phyloP scores from a whole-genome alignment of 2,113 vertebrate species.

The Aleadryas rufinucha region DNA sequence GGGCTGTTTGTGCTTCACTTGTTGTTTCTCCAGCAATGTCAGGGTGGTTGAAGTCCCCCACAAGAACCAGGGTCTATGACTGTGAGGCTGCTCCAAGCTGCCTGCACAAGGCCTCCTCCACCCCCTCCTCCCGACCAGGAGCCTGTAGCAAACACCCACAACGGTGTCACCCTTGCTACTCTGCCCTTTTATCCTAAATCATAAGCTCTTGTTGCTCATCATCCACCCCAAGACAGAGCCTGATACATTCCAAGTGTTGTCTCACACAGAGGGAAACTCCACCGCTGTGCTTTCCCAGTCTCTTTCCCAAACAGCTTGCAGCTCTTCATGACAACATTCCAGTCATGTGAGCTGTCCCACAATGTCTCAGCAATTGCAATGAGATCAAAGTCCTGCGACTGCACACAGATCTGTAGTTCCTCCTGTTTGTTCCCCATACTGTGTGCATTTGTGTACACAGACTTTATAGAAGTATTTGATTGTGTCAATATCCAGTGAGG shows the following conservation, averaged over 20 bases:
- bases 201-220: not conserved
- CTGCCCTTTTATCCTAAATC: not conserved
- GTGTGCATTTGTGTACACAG: fast-evolving
- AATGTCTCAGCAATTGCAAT: not conserved
- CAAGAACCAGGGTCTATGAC: not conserved
- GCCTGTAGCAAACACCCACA: not conserved
- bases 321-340: not conserved
- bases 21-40: not conserved
- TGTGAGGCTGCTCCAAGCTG: not conserved
- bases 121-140: not conserved
- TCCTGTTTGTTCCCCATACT: not conserved
- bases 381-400: not conserved
- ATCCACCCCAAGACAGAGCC: not conserved
- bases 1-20: not conserved
- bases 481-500: not conserved
- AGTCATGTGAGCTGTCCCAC: not conserved
- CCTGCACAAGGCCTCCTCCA: fast-evolving
- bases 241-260: not conserved
- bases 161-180: not conserved
- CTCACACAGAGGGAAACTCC: not conserved
- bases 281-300: not conserved
- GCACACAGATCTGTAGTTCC: not conserved
- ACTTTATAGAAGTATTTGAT: not conserved
- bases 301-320: not conserved
- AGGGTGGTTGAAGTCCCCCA: not conserved